phyloP scores from a whole-genome alignment of 92 coral and sea anemone genomes.

The Porites divaricata region DNA sequence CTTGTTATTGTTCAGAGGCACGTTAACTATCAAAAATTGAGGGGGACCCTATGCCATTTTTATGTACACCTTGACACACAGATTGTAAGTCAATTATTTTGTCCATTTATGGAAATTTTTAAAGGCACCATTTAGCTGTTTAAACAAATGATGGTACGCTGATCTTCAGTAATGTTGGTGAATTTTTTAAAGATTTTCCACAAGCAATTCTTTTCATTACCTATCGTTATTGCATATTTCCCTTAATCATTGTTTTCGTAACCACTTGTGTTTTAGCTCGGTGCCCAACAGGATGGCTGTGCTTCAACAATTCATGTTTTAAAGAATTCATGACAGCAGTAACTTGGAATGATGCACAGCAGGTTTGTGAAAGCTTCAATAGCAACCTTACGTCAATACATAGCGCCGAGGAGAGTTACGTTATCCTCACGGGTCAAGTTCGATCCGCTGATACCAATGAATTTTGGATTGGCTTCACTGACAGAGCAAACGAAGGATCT shows the following conservation, averaged over 20 bases:
- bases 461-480: slow-evolving; percentile 20
- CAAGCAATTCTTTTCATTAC: too few relatives aligned
- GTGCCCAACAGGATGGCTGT: background rate
- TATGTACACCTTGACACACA: too few relatives aligned
- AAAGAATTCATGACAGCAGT: background rate
- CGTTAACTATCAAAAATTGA: too few relatives aligned
- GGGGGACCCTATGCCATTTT: too few relatives aligned
- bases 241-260: background rate
- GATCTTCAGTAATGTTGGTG: too few relatives aligned
- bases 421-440: background rate
- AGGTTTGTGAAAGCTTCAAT: background rate
- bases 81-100: too few relatives aligned
- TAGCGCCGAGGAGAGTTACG: background rate
- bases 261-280: background rate
- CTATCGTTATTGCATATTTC: too few relatives aligned
- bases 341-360: background rate
- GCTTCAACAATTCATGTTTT: background rate
- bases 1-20: too few relatives aligned
- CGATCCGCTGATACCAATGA: background rate
- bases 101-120: too few relatives aligned
- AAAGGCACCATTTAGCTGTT: too few relatives aligned
- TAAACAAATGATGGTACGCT: too few relatives aligned
- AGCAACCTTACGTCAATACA: background rate
- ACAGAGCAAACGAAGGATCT: background rate
- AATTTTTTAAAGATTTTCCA: too few relatives aligned